Percentiles rank a stretch among this genome's conserved stretches.
phyloP scores from a whole-genome alignment of 2,888 invertebrate genomes.

The Autographa gamma region DNA sequence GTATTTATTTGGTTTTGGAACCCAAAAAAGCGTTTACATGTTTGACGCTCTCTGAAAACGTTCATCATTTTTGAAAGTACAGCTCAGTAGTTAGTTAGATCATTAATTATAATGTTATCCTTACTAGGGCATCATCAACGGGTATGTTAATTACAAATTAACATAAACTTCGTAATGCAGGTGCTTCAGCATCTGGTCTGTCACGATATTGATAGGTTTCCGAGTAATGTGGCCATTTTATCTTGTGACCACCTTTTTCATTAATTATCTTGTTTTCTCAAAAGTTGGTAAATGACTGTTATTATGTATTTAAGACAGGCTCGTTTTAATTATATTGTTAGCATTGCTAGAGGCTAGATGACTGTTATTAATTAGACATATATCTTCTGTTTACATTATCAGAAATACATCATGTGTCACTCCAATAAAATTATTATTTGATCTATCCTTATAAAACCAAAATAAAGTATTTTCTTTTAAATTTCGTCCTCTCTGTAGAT shows the following conservation, averaged over 20 bases:
- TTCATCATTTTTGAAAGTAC: no score
- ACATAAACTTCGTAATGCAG: background rate
- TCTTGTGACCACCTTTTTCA: constrained; percentile 4
- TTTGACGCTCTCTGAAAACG: no score
- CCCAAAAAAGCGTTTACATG: no score
- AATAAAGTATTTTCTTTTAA: no score
- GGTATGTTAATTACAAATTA: constrained; percentile 1
- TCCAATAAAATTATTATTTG: no score
- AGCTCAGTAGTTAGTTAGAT: no score
- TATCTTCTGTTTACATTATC: no score
- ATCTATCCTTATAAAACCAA: no score
- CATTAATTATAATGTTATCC: background rate
- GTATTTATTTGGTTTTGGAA: no score
- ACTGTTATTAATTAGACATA: background rate
- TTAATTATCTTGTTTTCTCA: background rate
- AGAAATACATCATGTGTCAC: no score
- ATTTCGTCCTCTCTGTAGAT: no score
- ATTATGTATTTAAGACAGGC: background rate
- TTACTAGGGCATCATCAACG: constrained; percentile 3
- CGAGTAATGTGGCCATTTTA: background rate
- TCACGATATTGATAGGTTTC: background rate
- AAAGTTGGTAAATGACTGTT: background rate
- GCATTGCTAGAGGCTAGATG: background rate
- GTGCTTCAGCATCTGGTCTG: background rate
- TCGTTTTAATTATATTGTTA: background rate